Percentiles rank a stretch among this genome's conserved stretches.
phyloP scores from a whole-genome alignment of 2,797 vertebrate species.

The Urophycis tenuis region DNA sequence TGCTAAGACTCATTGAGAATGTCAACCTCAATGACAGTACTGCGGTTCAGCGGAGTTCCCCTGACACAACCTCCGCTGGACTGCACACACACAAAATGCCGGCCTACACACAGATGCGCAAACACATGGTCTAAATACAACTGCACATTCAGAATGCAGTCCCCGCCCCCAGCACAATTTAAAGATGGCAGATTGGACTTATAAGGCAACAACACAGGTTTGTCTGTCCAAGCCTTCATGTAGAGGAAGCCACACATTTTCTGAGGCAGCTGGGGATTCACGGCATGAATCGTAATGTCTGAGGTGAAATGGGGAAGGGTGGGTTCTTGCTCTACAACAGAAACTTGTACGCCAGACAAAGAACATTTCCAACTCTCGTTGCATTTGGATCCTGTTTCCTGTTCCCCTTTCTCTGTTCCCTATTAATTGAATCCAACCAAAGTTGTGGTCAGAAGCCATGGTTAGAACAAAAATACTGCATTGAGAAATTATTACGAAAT shows the following conservation, averaged over 20 bases:
- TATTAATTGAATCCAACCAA: neutral
- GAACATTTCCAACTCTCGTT: neutral
- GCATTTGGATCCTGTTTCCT: neutral
- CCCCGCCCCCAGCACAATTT: neutral
- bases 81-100: neutral
- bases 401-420: neutral
- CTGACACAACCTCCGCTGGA: neutral
- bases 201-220: neutral
- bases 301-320: neutral
- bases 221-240: conserved; percentile 5
- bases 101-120: neutral
- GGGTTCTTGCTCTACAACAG: neutral
- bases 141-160: neutral
- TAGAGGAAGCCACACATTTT: conserved; percentile 9
- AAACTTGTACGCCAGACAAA: neutral
- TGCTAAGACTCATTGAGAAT: no score
- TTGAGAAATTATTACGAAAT: neutral
- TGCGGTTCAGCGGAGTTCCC: neutral
- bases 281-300: conserved; percentile 28
- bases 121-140: no score
- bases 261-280: conserved; percentile 31
- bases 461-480: neutral
- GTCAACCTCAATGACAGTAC: neutral
- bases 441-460: neutral
- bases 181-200: neutral